These are phyloP conservation scores for western clawed frog (Xenopus tropicalis) DNA, from an alignment of 2,113 vertebrate genomes.

Conservation along the genomic window DNA sequence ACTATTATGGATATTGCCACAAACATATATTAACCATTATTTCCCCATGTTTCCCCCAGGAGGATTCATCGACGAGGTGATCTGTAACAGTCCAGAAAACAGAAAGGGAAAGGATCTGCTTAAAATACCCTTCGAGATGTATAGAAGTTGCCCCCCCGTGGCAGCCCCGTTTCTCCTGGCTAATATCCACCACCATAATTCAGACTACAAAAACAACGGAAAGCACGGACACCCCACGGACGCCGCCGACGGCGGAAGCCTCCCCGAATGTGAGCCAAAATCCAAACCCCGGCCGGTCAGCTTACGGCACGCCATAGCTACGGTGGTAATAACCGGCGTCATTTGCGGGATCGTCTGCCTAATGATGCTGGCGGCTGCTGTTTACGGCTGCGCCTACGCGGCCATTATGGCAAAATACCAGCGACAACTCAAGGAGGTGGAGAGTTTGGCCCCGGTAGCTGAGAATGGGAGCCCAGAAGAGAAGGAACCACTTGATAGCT, in stretches of 20 bases:
- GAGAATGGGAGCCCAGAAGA: constrained; percentile 55
- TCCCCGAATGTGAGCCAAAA: constrained; percentile 74
- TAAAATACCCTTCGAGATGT: constrained; percentile 87
- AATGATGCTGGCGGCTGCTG: constrained; percentile 90
- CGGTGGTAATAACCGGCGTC: constrained; percentile 86
- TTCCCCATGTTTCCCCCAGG: constrained; percentile 61
- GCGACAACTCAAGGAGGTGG: constrained; percentile 69
- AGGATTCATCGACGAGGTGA: constrained; percentile 77
- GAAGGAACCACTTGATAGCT: constrained; percentile 70
- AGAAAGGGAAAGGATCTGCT: constrained; percentile 82
- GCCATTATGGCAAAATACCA: constrained; percentile 85
- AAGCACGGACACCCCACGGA: constrained; percentile 49
- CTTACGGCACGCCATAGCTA: constrained; percentile 86
- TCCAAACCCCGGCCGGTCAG: constrained; percentile 72
- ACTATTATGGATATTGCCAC: too few species aligned
- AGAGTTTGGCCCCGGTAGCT: constrained; percentile 51
- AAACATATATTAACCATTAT: too few species aligned
- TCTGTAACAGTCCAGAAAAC: constrained; percentile 75
- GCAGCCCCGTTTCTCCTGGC: constrained; percentile 66
- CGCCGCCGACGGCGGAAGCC: constrained; percentile 12
- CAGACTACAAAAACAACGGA: constrained; percentile 55
- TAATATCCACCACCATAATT: constrained; percentile 64
- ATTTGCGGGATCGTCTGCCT: constrained; percentile 89
- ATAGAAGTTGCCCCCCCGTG: constrained; percentile 73
- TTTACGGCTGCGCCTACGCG: constrained; percentile 92